Base-by-base conservation (phyloP, 2,113 vertebrate species). In the Maccullochella peelii region DNA sequence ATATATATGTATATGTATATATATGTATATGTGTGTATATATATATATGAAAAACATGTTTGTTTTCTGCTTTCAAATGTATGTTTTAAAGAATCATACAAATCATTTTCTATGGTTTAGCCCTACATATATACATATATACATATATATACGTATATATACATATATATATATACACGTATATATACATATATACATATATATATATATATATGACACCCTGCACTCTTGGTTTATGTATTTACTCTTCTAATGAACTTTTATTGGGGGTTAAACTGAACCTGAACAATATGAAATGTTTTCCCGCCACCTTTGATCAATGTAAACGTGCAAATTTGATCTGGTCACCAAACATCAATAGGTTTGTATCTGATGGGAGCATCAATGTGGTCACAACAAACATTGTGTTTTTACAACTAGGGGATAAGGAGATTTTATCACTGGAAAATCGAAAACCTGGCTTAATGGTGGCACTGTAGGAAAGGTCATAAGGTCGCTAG, bases 361-460 rank as follows among this genome's bases (percentile, higher is more conserved):
- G 1, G 40, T 40, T 63, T 18, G 12, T 7, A 14, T 58, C 71
- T 36, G 36, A 3, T 42, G 70, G 73, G 70, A 65, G 65, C 27
- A 10, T 8, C 3, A 40, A 65, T 10, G 65, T 12, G 38, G 20
- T 21, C 20, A 25, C 15, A 2, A 75, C 47, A 68, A 40, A 75
- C 15, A 47, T 3, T 25, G 42, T 4, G 10, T n/a, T 5, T 42
- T 65, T 44, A 66, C 80, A 67, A 15, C 54, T 1, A 6, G 9
- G 21, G 40, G 52, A 50, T 67, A 8, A 66, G n/a, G 25, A 62
- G 16, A 50, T 73, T 54, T 54, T 40, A 27, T 47, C 59, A 47
- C 57, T 59, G 69, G 21, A 66, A 82, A 66, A 81, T 67, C 10
- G n/a, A 80, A 80, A 20, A n/a, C 11, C 2, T 0, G 47, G 16